Conservation (phyloP, 2,888 invertebrate genomes). For the Eueremaeus valkanovi region DNA sequence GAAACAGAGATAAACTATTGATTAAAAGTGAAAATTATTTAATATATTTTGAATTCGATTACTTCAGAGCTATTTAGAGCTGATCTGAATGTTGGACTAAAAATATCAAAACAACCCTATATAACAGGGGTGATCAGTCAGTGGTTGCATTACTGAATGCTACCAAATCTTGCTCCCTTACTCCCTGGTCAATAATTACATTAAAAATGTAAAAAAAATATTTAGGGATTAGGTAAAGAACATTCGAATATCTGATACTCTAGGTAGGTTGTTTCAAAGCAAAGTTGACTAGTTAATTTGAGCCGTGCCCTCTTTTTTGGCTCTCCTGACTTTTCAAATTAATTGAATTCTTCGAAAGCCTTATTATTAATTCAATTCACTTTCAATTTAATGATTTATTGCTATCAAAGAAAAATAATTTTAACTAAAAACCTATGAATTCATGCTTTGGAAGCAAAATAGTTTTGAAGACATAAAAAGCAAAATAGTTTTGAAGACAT, state of each 20-base stretch:
- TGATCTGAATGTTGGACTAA: background rate
- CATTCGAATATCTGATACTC: too few relatives aligned
- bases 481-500: background rate
- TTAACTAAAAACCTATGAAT: background rate
- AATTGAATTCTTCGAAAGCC: background rate
- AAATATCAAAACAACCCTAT: too few relatives aligned
- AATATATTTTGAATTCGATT: too few relatives aligned
- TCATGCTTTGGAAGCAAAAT: background rate
- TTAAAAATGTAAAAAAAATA: too few relatives aligned
- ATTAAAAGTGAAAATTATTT: background rate
- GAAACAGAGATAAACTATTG: background rate
- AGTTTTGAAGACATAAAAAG: background rate
- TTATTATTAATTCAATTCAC: background rate
- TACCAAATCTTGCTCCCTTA: too few relatives aligned
- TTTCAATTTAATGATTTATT: constrained; percentile 1
- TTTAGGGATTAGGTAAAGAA: too few relatives aligned
- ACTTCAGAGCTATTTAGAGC: too few relatives aligned
- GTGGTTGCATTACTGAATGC: too few relatives aligned
- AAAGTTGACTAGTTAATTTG: background rate
- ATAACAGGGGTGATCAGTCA: too few relatives aligned
- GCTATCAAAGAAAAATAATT: background rate
- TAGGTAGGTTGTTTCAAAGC: too few relatives aligned
- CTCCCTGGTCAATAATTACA: too few relatives aligned
- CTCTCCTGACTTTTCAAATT: background rate
- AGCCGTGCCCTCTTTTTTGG: too few relatives aligned